Evolutionary conservation across 2,113 vertebrate genomes (phyloP).

Genomic region (Corydoras maculifer): DNA sequence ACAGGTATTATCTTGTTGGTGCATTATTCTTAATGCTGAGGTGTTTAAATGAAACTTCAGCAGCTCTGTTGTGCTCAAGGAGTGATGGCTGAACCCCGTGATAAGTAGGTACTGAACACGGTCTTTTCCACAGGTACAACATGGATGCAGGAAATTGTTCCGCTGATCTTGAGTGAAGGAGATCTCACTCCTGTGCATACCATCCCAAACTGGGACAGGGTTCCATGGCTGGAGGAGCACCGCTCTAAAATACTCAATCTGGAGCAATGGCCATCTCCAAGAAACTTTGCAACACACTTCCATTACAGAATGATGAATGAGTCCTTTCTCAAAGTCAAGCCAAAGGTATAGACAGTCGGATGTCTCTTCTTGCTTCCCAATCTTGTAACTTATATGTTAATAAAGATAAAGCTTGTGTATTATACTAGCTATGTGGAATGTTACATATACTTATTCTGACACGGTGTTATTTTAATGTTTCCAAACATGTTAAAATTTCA

Average conservation of each 20-base stretch:
- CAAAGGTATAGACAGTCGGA: conserved; percentile 52
- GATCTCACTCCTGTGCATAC: conserved; percentile 56
- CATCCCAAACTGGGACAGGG: conserved; percentile 61
- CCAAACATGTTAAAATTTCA: no score
- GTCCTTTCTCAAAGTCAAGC: conserved; percentile 58
- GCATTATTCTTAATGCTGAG: no score
- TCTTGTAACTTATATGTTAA: no score
- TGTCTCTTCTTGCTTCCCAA: not conserved
- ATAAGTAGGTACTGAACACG: no score
- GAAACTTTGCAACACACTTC: conserved; percentile 58
- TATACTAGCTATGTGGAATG: no score
- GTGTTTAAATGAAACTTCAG: no score
- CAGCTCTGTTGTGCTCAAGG: no score
- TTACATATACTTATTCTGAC: no score
- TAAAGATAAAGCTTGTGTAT: no score
- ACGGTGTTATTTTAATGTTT: no score
- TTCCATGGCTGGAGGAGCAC: conserved; percentile 63
- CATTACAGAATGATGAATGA: conserved; percentile 58
- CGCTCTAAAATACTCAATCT: conserved; percentile 43
- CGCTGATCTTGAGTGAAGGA: conserved; percentile 58
- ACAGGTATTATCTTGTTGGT: no score
- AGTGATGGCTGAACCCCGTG: no score
- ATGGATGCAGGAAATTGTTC: conserved; percentile 68
- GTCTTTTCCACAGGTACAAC: conserved; percentile 56
- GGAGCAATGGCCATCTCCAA: conserved; percentile 59